phyloP scores from a whole-genome alignment of 2,113 vertebrate species.

The Psephotus haematonotus region DNA sequence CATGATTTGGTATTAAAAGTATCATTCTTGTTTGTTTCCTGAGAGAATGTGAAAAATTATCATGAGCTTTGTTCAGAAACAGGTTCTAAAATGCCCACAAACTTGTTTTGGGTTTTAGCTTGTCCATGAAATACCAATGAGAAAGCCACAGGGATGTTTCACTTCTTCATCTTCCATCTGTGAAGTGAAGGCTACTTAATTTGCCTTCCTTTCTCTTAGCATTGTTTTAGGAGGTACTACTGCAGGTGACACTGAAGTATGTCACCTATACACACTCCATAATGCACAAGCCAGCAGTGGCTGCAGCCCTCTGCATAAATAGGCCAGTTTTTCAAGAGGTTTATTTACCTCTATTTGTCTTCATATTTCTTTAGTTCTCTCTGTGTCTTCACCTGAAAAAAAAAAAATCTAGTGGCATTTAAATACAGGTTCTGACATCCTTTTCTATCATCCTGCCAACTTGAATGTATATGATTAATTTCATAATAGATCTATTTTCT shows the following conservation, averaged over 20 bases:
- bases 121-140: background rate
- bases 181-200: background rate
- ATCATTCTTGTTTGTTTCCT: background rate
- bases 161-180: background rate
- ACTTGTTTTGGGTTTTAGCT: background rate
- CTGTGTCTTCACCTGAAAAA: background rate
- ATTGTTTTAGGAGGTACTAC: background rate
- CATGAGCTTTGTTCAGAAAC: background rate
- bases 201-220: background rate
- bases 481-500: background rate
- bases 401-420: background rate
- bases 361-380: constrained; percentile 10
- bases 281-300: background rate
- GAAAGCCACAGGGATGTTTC: background rate
- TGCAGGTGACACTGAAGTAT: background rate
- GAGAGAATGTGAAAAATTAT: background rate
- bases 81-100: background rate
- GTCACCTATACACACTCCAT: background rate
- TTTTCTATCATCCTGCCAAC: background rate
- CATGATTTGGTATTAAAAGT: background rate
- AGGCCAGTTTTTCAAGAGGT: background rate
- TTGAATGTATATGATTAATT: background rate
- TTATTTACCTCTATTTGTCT: background rate
- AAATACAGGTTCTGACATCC: background rate
- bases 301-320: background rate